Conservation (phyloP, 1,140 invertebrate species). For the Eulimnadia texana region DNA sequence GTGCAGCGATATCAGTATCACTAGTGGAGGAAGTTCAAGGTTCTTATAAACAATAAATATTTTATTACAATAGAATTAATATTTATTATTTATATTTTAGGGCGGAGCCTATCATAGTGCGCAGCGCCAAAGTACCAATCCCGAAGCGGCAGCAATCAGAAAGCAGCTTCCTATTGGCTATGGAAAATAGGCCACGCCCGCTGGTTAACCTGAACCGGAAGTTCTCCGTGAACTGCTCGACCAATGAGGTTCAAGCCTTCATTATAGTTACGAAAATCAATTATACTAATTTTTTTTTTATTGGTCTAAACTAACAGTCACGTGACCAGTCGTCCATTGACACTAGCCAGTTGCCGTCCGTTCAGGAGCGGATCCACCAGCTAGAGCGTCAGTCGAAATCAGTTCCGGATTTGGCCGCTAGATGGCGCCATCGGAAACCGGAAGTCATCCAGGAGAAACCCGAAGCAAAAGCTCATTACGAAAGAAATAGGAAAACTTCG, state of each 20-base stretch:
- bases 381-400: constrained; percentile 36
- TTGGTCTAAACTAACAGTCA: too few species aligned
- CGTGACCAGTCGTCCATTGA: constrained; percentile 29
- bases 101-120: constrained; percentile 47
- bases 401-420: constrained; percentile 12
- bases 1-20: constrained; percentile 55
- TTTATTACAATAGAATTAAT: neutral
- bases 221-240: too few species aligned
- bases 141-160: constrained; percentile 66
- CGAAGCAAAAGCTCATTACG: constrained; percentile 74
- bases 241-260: too few species aligned
- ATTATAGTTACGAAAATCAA: too few species aligned
- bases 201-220: too few species aligned
- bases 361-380: constrained; percentile 58
- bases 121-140: constrained; percentile 59
- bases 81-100: neutral
- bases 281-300: too few species aligned
- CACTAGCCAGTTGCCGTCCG: constrained; percentile 36
- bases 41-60: neutral
- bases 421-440: constrained; percentile 34
- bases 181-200: too few species aligned
- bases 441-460: constrained; percentile 64
- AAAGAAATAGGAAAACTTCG: constrained; percentile 38
- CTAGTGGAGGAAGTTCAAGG: constrained; percentile 20
- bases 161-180: constrained; percentile 28